Percentiles rank a stretch among this genome's conserved stretches.
Conservation (phyloP, 2,113 vertebrate species). For the Coryphaenoides rupestris region DNA sequence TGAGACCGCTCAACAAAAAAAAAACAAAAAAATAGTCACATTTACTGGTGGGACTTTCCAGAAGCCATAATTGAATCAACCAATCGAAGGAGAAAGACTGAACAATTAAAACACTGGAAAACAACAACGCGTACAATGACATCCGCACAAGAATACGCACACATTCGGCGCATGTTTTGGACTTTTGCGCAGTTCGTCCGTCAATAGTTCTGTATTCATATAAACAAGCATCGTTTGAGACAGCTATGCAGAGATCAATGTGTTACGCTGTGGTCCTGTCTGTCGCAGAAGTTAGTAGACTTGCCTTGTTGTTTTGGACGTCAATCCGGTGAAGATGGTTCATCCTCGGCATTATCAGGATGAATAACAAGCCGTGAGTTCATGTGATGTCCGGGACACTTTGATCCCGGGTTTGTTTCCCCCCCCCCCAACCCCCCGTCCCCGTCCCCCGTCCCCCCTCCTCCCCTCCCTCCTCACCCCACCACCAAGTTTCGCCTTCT, state of each 20-base stretch:
- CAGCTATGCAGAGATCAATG: too few species aligned
- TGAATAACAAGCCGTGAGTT: constrained; percentile 12
- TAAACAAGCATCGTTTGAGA: too few species aligned
- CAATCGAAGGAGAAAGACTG: background rate
- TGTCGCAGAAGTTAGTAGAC: constrained; percentile 6
- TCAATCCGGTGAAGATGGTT: constrained; percentile 42
- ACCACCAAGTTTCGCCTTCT: background rate
- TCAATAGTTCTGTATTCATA: too few species aligned
- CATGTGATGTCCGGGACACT: background rate
- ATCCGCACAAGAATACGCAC: too few species aligned
- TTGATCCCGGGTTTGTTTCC: background rate
- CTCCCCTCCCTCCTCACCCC: constrained; percentile 30
- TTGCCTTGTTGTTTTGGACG: constrained; percentile 61
- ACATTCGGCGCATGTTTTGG: too few species aligned
- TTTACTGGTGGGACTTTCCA: background rate
- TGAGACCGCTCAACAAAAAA: too few species aligned
- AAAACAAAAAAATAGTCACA: constrained; percentile 19
- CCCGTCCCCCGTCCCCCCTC: background rate
- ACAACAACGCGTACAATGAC: too few species aligned
- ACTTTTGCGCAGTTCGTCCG: too few species aligned
- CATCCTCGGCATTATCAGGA: constrained; percentile 53
- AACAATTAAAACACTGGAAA: too few species aligned
- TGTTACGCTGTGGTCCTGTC: too few species aligned
- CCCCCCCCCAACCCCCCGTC: constrained; percentile 35
- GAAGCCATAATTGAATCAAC: background rate